phyloP scores from a whole-genome alignment of 2,113 vertebrate species.

The Aviceda subcristata region DNA sequence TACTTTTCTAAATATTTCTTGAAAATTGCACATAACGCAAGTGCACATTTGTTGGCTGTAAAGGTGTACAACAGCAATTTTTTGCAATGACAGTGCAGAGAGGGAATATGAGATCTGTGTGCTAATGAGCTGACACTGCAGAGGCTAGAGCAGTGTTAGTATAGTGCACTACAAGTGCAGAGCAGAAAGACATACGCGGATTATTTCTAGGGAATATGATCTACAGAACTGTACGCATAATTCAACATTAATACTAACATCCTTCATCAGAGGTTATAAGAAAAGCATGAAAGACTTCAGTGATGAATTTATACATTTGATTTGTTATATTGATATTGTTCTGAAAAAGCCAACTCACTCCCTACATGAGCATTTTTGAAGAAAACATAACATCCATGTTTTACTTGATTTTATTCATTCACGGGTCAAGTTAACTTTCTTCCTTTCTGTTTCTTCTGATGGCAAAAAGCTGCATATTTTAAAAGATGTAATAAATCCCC shows the following conservation, averaged over 20 bases:
- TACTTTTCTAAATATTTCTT: slow-evolving; percentile 65
- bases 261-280: background rate
- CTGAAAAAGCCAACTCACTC: background rate
- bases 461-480: background rate
- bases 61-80: slow-evolving; percentile 87
- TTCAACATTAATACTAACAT: slow-evolving; percentile 11
- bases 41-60: slow-evolving; percentile 80
- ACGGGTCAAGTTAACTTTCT: background rate
- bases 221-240: slow-evolving; percentile 8
- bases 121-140: slow-evolving; percentile 99
- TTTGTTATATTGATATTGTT: background rate
- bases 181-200: slow-evolving; percentile 48
- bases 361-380: background rate
- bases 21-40: slow-evolving; percentile 70
- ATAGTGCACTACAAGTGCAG: slow-evolving; percentile 82
- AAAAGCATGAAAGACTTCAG: background rate
- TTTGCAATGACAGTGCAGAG: slow-evolving; percentile 93
- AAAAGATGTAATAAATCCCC: background rate
- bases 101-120: slow-evolving; percentile 95
- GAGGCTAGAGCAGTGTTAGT: slow-evolving; percentile 84
- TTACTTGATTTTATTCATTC: background rate
- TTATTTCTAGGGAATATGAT: slow-evolving; percentile 54
- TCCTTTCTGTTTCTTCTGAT: background rate
- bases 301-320: background rate
- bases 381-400: background rate